phyloP scores from a whole-genome alignment of 2,888 invertebrate genomes.

The Drosophila phalerata region DNA sequence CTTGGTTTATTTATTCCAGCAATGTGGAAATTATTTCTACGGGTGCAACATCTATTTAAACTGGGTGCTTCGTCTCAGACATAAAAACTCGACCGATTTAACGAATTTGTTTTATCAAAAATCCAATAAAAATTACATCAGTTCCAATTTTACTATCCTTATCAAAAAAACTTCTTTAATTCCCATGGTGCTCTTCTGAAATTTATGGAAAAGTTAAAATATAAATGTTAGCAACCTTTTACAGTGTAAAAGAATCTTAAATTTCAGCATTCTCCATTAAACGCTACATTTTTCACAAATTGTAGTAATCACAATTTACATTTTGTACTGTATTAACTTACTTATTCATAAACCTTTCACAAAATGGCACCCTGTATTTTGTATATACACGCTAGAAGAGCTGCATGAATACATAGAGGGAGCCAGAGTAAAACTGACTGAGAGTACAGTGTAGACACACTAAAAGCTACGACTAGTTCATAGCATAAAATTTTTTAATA shows the following conservation, averaged over 20 bases:
- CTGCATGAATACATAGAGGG: not conserved
- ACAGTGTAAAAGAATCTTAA: no score
- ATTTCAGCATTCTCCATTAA: no score
- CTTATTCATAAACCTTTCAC: not conserved
- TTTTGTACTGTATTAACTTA: no score
- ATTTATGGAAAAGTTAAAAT: no score
- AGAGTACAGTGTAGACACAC: slow-evolving; percentile 7
- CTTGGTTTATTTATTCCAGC: slow-evolving; percentile 67
- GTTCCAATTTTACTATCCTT: no score
- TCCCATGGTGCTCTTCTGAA: no score
- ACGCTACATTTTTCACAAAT: no score
- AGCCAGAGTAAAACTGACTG: not conserved
- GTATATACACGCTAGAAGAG: not conserved
- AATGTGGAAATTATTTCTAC: slow-evolving; percentile 66
- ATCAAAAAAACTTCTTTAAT: no score
- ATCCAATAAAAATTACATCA: no score
- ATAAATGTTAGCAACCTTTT: no score
- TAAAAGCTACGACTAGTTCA: not conserved
- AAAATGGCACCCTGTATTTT: slow-evolving; percentile 19
- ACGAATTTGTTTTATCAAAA: not conserved
- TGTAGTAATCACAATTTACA: no score
- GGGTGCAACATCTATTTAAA: slow-evolving; percentile 23
- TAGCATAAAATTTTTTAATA: not conserved
- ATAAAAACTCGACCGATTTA: not conserved
- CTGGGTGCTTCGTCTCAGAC: slow-evolving; percentile 25